Percentiles rank a stretch among this genome's conserved stretches.
These are phyloP conservation scores for Helleia helle DNA, from an alignment of 2,888 invertebrate genomes.

Conservation along the genomic window DNA sequence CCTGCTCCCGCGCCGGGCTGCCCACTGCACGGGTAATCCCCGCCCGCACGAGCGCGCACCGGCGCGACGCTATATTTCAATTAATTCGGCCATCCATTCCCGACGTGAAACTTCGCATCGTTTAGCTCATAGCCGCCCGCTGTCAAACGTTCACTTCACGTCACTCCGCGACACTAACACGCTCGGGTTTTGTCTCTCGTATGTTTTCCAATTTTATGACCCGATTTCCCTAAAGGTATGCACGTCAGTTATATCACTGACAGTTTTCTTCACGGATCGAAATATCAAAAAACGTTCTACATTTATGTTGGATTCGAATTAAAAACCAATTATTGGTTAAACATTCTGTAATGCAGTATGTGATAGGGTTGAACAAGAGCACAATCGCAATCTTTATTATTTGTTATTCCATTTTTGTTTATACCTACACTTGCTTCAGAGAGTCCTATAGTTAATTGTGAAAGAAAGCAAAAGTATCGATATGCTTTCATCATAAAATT, in stretches of 20 bases:
- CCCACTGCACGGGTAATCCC: constrained; percentile 67
- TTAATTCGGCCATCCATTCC: constrained; percentile 65
- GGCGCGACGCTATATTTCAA: constrained; percentile 67
- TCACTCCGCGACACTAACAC: constrained; percentile 21
- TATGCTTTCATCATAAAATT: no score
- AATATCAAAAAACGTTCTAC: neutral
- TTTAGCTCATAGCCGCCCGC: constrained; percentile 36
- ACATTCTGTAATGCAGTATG: no score
- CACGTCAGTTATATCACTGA: neutral
- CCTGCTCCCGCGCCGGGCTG: constrained; percentile 51
- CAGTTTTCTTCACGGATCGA: neutral
- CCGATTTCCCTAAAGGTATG: neutral
- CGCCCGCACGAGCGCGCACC: constrained; percentile 43
- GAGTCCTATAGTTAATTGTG: no score
- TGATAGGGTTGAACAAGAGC: no score
- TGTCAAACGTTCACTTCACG: constrained; percentile 29
- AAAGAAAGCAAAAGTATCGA: no score
- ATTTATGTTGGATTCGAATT: constrained; percentile 11
- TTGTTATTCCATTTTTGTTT: no score
- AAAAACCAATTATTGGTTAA: constrained; percentile 14
- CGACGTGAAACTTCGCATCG: constrained; percentile 48
- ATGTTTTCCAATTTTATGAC: constrained; percentile 6
- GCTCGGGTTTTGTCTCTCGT: constrained; percentile 22
- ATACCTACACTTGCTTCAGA: no score
- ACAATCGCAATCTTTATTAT: no score